Conservation (phyloP, 2,888 invertebrate species). For the Ceriagrion tenellum region DNA sequence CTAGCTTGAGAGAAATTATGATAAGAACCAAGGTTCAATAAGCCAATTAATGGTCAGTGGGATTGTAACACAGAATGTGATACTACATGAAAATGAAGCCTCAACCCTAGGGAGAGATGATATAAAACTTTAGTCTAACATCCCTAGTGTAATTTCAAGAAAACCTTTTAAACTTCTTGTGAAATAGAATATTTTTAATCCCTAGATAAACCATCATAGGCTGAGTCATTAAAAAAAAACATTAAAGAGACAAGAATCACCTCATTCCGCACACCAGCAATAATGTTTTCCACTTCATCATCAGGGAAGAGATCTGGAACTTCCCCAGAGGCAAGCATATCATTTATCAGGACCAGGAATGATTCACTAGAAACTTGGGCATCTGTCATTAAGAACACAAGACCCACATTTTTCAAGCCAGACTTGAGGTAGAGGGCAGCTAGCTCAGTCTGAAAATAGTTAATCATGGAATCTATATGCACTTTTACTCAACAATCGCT, state of each 20-base stretch:
- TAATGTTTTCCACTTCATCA: constrained; percentile 97
- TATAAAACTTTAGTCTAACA: too few species aligned
- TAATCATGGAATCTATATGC: not conserved
- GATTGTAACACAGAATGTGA: too few species aligned
- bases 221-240: too few species aligned
- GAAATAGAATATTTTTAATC: too few species aligned
- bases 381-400: constrained; percentile 97
- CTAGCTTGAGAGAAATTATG: too few species aligned
- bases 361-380: constrained; percentile 98
- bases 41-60: too few species aligned
- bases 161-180: too few species aligned
- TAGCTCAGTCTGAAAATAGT: constrained; percentile 84
- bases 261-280: constrained; percentile 90
- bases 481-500: not conserved
- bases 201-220: too few species aligned
- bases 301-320: constrained; percentile 97
- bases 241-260: constrained; percentile 76
- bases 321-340: constrained; percentile 96
- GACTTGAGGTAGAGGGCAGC: constrained; percentile 93
- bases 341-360: constrained; percentile 96
- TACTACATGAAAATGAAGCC: too few species aligned
- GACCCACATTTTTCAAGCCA: constrained; percentile 95
- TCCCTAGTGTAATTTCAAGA: too few species aligned
- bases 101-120: too few species aligned
- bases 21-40: too few species aligned